Evolutionary conservation across 2,113 vertebrate genomes (phyloP).

Genomic region (Pelmatolapia mariae): DNA sequence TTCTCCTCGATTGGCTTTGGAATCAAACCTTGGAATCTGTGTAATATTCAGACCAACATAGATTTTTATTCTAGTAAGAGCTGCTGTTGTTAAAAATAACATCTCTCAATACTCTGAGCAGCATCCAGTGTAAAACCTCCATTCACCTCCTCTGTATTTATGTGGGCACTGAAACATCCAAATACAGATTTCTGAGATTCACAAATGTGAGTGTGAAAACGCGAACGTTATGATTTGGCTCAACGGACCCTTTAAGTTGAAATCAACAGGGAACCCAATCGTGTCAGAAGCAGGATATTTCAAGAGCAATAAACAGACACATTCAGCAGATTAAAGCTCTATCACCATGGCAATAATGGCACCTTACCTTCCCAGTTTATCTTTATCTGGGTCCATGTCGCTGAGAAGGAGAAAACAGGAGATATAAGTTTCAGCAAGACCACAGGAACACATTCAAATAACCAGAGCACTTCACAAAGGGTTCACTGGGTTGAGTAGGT

Average conservation of each 20-base stretch:
- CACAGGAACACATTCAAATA: neutral
- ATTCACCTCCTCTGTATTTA: neutral
- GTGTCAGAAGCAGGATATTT: fast-evolving
- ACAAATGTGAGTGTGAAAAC: neutral
- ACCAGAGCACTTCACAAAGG: neutral
- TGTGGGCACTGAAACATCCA: neutral
- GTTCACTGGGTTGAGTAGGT: neutral
- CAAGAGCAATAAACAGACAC: neutral
- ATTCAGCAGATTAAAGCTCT: neutral
- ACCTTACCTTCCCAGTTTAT: constrained; percentile 89
- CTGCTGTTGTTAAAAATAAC: neutral
- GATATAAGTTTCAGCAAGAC: neutral
- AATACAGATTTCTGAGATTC: neutral
- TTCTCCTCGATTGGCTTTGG: neutral
- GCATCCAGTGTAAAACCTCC: neutral
- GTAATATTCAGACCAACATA: neutral
- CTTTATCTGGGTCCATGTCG: constrained; percentile 96
- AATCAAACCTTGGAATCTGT: neutral
- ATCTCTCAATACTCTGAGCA: neutral
- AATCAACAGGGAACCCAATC: neutral
- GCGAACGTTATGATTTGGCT: neutral
- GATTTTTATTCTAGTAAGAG: neutral
- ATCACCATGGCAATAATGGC: neutral
- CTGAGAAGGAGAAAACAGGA: constrained; percentile 69
- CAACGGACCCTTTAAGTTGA: neutral